Evolutionary conservation across 2,797 vertebrate species (phyloP), one percentile per base, ranked within the genome.

Genomic region (Protonibea diacanthus): DNA sequence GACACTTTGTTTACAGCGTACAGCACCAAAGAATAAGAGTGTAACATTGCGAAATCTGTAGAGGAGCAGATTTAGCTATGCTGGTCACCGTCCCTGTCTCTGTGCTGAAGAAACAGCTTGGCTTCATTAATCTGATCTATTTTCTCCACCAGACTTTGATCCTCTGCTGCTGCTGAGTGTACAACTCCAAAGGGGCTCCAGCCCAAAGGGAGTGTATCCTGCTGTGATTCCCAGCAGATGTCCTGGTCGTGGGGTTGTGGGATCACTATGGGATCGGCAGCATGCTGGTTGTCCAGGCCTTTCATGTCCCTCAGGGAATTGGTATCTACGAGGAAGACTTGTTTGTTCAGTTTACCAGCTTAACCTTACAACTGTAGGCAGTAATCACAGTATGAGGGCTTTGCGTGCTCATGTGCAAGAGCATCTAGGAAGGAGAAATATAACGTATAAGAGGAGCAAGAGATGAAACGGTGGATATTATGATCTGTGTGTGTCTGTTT

Each of bases 81-180:
- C 58, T 82, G 73, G 58, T 87, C 77, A 59, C 47, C 65, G 51
- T 78, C 78, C 64, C 61, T 74, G 75, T 82, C 72, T 78, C 66
- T 64, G 84, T 84, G 78, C 69, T 78, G 11, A 68, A 81, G 56
- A 74, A 89, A 83, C 84, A 88, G 84, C 85, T 86, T 89, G 83
- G 69, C 59, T 86, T 89, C 81, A 88, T 89, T 89, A 87, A 89
- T 90, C 89, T 81, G 52, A 85, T 90, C 78, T 88, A 83, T 86
- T 89, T 88, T 85, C 76, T 81, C 78, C 73, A 64, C 38, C 25
- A 78, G 60, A 81, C 88, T 89, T 90, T 92, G 89, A 93, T 91
- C 84, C 56, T 88, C 56, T 67, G 59, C 71, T 89, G 80, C 80
- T 76, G 86, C 81, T 82, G 72, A 86, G 79, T 86, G 59, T 72